phyloP scores from a whole-genome alignment of 2,797 vertebrate genomes.

The Propithecus perrieri region DNA sequence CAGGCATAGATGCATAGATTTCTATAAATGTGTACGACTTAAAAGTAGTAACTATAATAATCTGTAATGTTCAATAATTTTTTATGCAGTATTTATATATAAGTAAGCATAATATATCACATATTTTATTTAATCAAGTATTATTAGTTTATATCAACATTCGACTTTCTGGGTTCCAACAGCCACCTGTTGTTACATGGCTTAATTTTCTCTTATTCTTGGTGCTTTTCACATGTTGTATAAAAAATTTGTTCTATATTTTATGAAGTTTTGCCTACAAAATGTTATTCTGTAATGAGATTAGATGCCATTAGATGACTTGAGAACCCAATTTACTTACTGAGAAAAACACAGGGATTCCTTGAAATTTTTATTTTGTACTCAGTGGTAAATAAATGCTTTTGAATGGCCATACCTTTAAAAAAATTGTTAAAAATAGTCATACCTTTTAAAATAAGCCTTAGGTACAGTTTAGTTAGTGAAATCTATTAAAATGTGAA shows the following conservation, averaged over 20 bases:
- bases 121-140: neutral
- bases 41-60: neutral
- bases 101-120: neutral
- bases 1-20: neutral
- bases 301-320: neutral
- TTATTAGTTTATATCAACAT: neutral
- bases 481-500: neutral
- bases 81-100: neutral
- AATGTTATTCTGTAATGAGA: neutral
- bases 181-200: neutral
- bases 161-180: neutral
- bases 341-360: neutral
- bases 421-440: neutral
- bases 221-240: neutral
- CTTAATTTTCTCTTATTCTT: neutral
- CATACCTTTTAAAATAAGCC: neutral
- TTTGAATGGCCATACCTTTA: neutral
- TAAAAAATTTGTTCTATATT: neutral
- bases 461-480: neutral
- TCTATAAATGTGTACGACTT: neutral
- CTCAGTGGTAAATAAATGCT: neutral
- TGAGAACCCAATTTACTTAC: neutral
- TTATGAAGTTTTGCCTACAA: neutral
- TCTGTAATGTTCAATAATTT: neutral
- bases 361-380: neutral